Percentiles rank a stretch among this genome's conserved stretches.
phyloP scores from a whole-genome alignment of 2,888 invertebrate genomes.

The Liodrosophila aerea region DNA sequence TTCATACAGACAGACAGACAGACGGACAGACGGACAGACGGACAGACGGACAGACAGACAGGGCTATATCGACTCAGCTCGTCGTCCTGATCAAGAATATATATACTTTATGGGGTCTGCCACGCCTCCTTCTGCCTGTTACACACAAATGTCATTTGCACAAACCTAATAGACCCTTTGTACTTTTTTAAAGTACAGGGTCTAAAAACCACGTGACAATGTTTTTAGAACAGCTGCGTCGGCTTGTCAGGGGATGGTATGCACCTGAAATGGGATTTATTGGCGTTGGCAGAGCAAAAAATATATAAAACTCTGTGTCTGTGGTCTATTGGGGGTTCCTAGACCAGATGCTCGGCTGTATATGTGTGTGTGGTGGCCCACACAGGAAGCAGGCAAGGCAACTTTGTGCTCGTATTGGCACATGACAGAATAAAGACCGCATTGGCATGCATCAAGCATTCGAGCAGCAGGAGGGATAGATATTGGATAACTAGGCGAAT shows the following conservation, averaged over 20 bases:
- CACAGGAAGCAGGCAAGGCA: constrained; percentile 9
- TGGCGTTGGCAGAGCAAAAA: background rate
- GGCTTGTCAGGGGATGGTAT: background rate
- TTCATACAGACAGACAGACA: too few relatives aligned
- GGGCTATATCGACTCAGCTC: too few relatives aligned
- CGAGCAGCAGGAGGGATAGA: constrained; percentile 10
- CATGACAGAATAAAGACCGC: constrained; percentile 54
- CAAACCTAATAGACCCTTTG: too few relatives aligned
- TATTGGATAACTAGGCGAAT: constrained; percentile 47
- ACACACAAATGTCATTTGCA: too few relatives aligned
- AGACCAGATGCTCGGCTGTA: constrained; percentile 11
- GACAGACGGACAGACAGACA: too few relatives aligned
- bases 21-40: too few relatives aligned
- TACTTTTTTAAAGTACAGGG: too few relatives aligned
- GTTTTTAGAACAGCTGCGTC: constrained; percentile 48
- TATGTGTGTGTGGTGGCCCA: constrained; percentile 1
- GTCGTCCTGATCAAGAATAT: too few relatives aligned
- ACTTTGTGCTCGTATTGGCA: constrained; percentile 38
- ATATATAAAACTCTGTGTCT: constrained; percentile 14
- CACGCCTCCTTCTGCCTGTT: too few relatives aligned
- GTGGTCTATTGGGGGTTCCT: constrained; percentile 25
- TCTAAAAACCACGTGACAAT: constrained; percentile 70
- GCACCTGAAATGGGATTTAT: constrained; percentile 21
- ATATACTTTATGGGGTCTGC: too few relatives aligned
- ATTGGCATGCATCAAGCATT: constrained; percentile 50